Conservation (phyloP, 2,888 invertebrate species). For the Onchidella celtica region DNA sequence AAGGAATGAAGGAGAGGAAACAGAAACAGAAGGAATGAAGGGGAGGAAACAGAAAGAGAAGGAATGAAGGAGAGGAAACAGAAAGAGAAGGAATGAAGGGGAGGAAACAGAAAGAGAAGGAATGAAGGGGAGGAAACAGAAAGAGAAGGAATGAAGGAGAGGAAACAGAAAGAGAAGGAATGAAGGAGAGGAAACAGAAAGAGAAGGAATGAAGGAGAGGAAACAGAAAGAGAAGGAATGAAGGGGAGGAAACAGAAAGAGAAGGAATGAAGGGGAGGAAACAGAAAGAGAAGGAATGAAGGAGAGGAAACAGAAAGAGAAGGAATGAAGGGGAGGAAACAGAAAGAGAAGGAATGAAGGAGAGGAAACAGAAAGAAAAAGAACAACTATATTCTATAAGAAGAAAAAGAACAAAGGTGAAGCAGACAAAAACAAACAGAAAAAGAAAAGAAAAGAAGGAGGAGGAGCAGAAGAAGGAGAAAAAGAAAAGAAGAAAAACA, state of each 20-base stretch:
- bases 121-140: too few species aligned
- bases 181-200: too few species aligned
- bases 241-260: too few species aligned
- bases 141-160: too few species aligned
- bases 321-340: not conserved
- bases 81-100: too few species aligned
- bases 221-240: not conserved
- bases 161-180: too few species aligned
- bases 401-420: not conserved
- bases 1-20: too few species aligned
- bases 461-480: not conserved
- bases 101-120: too few species aligned
- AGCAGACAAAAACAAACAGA: not conserved
- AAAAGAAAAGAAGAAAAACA: not conserved
- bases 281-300: not conserved
- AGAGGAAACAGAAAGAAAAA: not conserved
- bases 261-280: not conserved
- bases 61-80: too few species aligned
- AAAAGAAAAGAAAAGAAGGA: not conserved
- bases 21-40: too few species aligned
- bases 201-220: too few species aligned
- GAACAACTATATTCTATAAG: not conserved
- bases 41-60: slow-evolving; percentile 5
- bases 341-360: not conserved
- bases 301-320: too few species aligned